Base-by-base conservation (phyloP, 1,140 invertebrate genomes). In the Ptiloglossa arizonensis region DNA sequence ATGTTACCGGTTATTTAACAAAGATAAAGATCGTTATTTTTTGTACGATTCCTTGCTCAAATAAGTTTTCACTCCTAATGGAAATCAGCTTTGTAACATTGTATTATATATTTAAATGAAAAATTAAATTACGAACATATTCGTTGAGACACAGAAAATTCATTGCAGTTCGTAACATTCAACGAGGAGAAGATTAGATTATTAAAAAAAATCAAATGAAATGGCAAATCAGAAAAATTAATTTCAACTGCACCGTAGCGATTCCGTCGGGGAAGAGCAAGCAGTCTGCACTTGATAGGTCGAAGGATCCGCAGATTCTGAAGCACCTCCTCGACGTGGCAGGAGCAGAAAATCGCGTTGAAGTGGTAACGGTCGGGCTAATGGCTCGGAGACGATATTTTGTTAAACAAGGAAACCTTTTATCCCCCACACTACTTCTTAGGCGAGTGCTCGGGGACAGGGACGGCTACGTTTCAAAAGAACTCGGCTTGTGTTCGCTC, bases 391-490 rank as follows among this genome's bases (percentile, higher is more conserved):
- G 85, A 79, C 87, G 90, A 87, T 91, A 91, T 93, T 92, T 92
- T 91, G 90, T 90, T 92, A 92, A 92, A 92, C 91, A 91, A 83
- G 88, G 86, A 92, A 92, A 92, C 90, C 92, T 93, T 93, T 92
- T 93, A 93, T 90, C 90, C 87, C 86, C 80, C 69, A 60, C 69
- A 87, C 74, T 71, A 72, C 67, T 69, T 68, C 72, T 63, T 71
- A 24, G 54, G 41, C 70, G 60, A 76, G 80, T 69, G 74, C 56
- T 85, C 72, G 71, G 71, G 62, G 59, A 77, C 88, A 88, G 87
- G 85, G 86, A 82, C 87, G 83, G 50, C 79, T 44, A 27, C 48
- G 29, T 69, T 70, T 77, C 46, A 54, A 62, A 70, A 71, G 74
- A 59, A 62, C 68, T 71, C 57, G 1, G 19, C 15, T 62, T 70